These are phyloP conservation scores for Euschistus heros DNA, from an alignment of 1,140 invertebrate genomes.

Conservation along the genomic window DNA sequence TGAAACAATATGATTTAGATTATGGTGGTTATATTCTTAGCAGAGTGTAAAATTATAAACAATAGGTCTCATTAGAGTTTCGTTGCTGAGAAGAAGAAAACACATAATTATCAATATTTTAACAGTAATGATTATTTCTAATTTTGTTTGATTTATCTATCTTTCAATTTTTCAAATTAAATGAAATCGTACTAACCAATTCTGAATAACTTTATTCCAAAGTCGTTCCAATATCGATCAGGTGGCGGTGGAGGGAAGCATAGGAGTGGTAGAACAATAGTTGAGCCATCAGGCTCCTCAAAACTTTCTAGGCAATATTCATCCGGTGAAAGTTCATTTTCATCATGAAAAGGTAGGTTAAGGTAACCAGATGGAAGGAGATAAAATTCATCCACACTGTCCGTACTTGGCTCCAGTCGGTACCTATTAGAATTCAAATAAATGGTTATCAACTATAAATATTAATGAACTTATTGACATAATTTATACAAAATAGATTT, in stretches of 20 bases:
- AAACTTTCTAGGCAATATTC: conserved; percentile 7
- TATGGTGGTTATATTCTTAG: too few species aligned
- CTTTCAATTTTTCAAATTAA: too few species aligned
- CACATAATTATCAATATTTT: too few species aligned
- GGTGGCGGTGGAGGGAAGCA: neutral
- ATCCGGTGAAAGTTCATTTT: neutral
- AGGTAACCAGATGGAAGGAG: neutral
- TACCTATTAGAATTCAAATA: neutral
- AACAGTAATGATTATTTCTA: too few species aligned
- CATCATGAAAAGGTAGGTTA: neutral
- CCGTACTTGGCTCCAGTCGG: neutral
- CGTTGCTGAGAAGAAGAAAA: too few species aligned
- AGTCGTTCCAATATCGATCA: neutral
- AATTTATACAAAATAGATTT: neutral
- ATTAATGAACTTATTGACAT: neutral
- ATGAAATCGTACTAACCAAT: neutral
- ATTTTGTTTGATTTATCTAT: too few species aligned
- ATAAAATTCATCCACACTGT: conserved; percentile 4
- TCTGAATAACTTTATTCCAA: neutral
- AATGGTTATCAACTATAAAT: neutral
- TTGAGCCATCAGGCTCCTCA: neutral
- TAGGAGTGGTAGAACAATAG: neutral
- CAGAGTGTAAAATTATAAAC: too few species aligned
- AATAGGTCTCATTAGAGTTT: too few species aligned
- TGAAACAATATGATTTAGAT: too few species aligned